Base-by-base conservation (phyloP, 2,888 invertebrate species). In the Kryphioiulus occultus region DNA sequence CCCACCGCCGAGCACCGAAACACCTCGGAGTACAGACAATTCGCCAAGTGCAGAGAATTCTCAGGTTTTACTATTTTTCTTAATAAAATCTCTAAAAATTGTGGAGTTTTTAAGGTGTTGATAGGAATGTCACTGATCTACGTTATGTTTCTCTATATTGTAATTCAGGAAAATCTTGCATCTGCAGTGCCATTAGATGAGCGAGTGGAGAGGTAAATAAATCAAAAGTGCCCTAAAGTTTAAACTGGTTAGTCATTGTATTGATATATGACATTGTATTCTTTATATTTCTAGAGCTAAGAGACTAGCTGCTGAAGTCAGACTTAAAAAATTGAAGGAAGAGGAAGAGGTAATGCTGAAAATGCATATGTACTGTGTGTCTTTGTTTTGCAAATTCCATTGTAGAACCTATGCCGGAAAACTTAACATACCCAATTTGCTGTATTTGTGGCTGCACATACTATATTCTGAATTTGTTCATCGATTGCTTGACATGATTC, bases 341-440 rank as follows among this genome's bases (percentile, higher is more conserved):
- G 94, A 94, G 89, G 94, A 94, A 90, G 94, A 95, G 93, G 95
- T 94, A 91, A 59, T n/a, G 4, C 4, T 22, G 5, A 5, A n/a
- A 59, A 53, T n/a, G n/a, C n/a, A n/a, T n/a, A n/a, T n/a, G n/a
- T n/a, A n/a, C n/a, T n/a, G n/a, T n/a, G n/a, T n/a, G n/a, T n/a
- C n/a, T n/a, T n/a, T n/a, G n/a, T n/a, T n/a, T n/a, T n/a, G n/a
- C n/a, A n/a, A 39, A 39, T 39, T 39, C 9, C 39, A 39, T 39
- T 39, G 39, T 39, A 39, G 9, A n/a, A n/a, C n/a, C n/a, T n/a
- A n/a, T n/a, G n/a, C n/a, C n/a, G n/a, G n/a, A n/a, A n/a, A n/a
- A n/a, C n/a, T n/a, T n/a, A n/a, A n/a, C n/a, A n/a, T n/a, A n/a
- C n/a, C n/a, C n/a, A n/a, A n/a, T n/a, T n/a, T n/a, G n/a, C n/a